A percentile compares a stretch with the other conserved stretches of the same genome.
These are phyloP conservation scores for Carollia perspicillata DNA, from an alignment of 2,113 vertebrate species.

Conservation along the genomic window DNA sequence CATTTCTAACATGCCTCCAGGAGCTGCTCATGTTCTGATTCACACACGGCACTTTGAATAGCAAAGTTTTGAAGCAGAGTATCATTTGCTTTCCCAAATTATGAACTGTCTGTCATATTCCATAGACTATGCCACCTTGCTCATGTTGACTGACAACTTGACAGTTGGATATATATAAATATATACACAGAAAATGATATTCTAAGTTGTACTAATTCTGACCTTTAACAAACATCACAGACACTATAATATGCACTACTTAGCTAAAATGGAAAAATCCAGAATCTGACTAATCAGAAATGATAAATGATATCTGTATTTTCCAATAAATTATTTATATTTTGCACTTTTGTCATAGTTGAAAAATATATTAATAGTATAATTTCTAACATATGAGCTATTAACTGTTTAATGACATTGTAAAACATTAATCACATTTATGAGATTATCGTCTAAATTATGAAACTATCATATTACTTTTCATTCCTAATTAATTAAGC, in stretches of 20 bases:
- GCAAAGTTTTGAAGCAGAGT: not conserved
- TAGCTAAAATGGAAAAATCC: constrained; percentile 19
- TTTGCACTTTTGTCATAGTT: constrained; percentile 15
- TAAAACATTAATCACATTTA: constrained; percentile 65
- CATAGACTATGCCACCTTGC: not conserved
- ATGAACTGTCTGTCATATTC: not conserved
- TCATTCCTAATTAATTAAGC: constrained; percentile 59
- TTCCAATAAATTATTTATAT: constrained; percentile 54
- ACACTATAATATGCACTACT: not conserved
- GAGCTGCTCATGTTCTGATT: not conserved
- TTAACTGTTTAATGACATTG: constrained; percentile 66
- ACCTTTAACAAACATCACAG: constrained; percentile 9
- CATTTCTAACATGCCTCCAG: not conserved
- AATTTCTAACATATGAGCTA: constrained; percentile 54
- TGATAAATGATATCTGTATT: constrained; percentile 36
- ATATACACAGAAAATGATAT: not conserved
- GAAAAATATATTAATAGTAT: constrained; percentile 45
- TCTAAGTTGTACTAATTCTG: not conserved
- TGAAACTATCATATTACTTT: constrained; percentile 32
- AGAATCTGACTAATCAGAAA: constrained; percentile 36
- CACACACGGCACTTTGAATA: not conserved
- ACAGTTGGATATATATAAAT: not conserved
- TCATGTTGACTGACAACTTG: not conserved
- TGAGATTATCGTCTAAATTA: constrained; percentile 35
- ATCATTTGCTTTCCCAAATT: not conserved